These are phyloP conservation scores for Falco peregrinus DNA, from an alignment of 2,797 vertebrate genomes.

Conservation along the genomic window DNA sequence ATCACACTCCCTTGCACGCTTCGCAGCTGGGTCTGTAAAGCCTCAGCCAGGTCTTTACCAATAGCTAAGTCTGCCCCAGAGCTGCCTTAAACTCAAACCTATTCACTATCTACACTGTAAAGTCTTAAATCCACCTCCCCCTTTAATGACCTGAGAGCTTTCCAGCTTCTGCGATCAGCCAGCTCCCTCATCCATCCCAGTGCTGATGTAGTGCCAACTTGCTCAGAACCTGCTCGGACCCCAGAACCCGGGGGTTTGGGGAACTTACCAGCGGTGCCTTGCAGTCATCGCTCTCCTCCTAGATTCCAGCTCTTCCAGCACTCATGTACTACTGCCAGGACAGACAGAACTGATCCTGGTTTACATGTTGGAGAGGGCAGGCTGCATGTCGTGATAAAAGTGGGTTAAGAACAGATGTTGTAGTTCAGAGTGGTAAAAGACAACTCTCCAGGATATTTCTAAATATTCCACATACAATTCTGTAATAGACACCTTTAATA, in stretches of 20 bases:
- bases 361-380: not conserved
- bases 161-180: not conserved
- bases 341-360: not conserved
- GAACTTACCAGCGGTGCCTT: not conserved
- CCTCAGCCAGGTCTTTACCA: not conserved
- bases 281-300: not conserved
- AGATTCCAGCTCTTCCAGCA: not conserved
- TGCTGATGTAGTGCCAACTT: accelerated
- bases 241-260: not conserved
- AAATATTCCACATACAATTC: not conserved
- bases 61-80: not conserved
- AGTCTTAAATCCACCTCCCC: not conserved
- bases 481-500: not conserved
- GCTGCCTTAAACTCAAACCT: not conserved
- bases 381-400: not conserved
- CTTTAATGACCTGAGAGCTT: not conserved
- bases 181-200: not conserved
- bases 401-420: not conserved
- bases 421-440: not conserved
- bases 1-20: not conserved
- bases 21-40: not conserved
- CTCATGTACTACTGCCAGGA: not conserved
- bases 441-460: not conserved
- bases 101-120: not conserved
- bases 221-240: not conserved